Conservation (phyloP, 2,797 vertebrate genomes). For the Acropternis orthonyx region DNA sequence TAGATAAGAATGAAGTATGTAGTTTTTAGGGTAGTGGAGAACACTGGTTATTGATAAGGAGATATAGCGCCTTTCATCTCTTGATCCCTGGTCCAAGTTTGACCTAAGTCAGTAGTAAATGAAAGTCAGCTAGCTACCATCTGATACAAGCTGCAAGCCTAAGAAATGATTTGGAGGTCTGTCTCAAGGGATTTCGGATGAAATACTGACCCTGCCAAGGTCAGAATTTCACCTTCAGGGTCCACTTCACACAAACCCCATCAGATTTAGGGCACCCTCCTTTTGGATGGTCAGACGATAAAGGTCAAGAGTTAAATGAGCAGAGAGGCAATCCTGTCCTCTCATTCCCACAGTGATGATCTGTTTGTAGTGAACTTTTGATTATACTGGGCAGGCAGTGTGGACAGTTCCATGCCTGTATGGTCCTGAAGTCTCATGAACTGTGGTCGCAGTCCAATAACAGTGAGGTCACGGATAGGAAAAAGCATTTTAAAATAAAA, state of each 20-base stretch:
- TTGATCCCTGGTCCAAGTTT: constrained; percentile 57
- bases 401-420: not conserved
- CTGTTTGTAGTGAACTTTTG: not conserved
- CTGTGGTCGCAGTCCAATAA: not conserved
- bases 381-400: not conserved
- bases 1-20: constrained; percentile 64
- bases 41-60: constrained; percentile 53
- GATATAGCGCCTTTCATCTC: constrained; percentile 55
- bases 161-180: constrained; percentile 12
- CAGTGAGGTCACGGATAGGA: not conserved
- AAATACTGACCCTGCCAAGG: constrained; percentile 22
- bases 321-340: not conserved
- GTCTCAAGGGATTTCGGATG: not conserved
- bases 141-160: constrained; percentile 23
- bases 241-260: constrained; percentile 11
- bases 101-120: constrained; percentile 56
- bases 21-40: not conserved
- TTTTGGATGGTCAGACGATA: not conserved
- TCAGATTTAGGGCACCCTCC: not conserved
- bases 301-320: not conserved
- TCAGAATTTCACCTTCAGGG: constrained; percentile 33
- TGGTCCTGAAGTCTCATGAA: not conserved
- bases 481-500: not conserved
- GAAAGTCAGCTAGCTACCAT: constrained; percentile 54
- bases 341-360: not conserved